Conservation (phyloP, 2,113 vertebrate species). For the Oceanodroma tethys region DNA sequence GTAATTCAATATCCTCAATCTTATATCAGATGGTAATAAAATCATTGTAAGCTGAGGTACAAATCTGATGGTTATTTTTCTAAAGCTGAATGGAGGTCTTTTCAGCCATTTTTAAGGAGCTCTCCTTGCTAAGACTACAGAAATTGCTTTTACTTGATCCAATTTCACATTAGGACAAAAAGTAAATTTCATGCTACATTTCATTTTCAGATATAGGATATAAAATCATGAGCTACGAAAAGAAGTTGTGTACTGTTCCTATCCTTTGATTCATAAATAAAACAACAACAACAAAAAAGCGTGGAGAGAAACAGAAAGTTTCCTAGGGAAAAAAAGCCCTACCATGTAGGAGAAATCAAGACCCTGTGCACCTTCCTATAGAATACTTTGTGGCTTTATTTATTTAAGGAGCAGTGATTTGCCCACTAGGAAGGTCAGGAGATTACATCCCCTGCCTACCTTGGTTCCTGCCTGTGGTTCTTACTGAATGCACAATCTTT, state of each 20-base stretch:
- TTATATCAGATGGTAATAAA: constrained; percentile 24
- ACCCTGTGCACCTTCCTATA: background rate
- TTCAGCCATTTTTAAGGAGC: background rate
- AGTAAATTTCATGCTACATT: constrained; percentile 44
- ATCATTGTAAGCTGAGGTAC: background rate
- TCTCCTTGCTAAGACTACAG: background rate
- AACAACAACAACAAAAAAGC: background rate
- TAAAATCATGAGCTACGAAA: constrained; percentile 11
- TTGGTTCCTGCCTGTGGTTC: background rate
- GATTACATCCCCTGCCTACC: background rate
- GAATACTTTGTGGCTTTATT: background rate
- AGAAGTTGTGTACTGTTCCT: background rate
- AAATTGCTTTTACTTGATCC: constrained; percentile 37
- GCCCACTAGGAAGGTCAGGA: background rate
- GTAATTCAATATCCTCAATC: constrained; percentile 36
- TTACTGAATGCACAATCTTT: background rate
- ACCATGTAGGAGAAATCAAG: background rate
- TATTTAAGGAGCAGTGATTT: background rate
- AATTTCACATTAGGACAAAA: constrained; percentile 37
- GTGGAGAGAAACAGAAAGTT: background rate
- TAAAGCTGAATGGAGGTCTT: background rate
- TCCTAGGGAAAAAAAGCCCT: background rate
- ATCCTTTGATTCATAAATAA: background rate
- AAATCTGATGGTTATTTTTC: constrained; percentile 4
- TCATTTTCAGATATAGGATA: constrained; percentile 10